Evolutionary conservation across 2,797 vertebrate species (phyloP).

Genomic region (Pseudopleuronectes americanus): DNA sequence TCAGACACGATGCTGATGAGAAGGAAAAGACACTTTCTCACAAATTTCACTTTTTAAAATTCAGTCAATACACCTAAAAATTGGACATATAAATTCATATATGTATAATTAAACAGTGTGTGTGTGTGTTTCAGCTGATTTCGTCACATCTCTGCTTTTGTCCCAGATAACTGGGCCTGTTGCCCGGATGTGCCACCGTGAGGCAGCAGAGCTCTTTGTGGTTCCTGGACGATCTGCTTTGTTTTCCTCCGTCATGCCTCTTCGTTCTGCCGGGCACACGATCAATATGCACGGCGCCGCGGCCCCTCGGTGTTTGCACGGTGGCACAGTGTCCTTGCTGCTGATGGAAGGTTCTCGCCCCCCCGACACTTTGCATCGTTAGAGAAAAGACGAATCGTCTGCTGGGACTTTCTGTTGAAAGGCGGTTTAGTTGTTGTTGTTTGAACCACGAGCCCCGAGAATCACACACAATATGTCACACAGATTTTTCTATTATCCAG

Average conservation of each 20-base stretch:
- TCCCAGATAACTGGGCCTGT: background rate
- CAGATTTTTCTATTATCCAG: slow-evolving; percentile 67
- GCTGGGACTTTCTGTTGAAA: slow-evolving; percentile 15
- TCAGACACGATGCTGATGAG: too few relatives aligned
- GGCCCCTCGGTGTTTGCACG: slow-evolving; percentile 20
- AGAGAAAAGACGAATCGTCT: slow-evolving; percentile 23
- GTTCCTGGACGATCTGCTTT: slow-evolving; percentile 10
- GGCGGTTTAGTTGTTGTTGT: slow-evolving; percentile 17
- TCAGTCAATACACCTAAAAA: too few relatives aligned
- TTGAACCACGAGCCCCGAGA: slow-evolving; percentile 41
- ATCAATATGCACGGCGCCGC: slow-evolving; percentile 35
- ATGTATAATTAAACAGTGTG: too few relatives aligned
- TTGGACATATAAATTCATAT: too few relatives aligned
- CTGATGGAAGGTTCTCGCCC: slow-evolving; percentile 41
- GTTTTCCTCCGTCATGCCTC: slow-evolving; percentile 27
- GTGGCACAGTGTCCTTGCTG: slow-evolving; percentile 22
- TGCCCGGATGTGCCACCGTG: slow-evolving; percentile 53
- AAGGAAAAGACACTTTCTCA: too few relatives aligned
- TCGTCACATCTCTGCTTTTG: background rate
- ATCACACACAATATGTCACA: slow-evolving; percentile 51
- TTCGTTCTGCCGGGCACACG: slow-evolving; percentile 27
- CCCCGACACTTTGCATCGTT: slow-evolving; percentile 32
- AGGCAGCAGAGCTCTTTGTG: slow-evolving; percentile 60
- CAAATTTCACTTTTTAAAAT: too few relatives aligned
- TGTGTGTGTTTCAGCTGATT: background rate